Evolutionary conservation across 1,140 invertebrate genomes (phyloP).

Genomic region (Laupala kohalensis): DNA sequence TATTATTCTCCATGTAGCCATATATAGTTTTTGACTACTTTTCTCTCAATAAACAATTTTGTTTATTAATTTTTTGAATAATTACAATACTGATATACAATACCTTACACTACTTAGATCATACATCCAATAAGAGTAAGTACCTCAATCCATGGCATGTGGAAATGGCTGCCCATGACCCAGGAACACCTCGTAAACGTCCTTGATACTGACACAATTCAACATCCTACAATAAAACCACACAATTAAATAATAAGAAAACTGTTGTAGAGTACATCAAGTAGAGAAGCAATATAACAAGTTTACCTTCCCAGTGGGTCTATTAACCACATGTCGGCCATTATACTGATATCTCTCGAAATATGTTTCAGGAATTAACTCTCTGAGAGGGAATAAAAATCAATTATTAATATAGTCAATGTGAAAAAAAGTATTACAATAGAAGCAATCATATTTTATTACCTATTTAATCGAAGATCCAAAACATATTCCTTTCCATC

Average conservation of each 20-base stretch:
- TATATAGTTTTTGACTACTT: no score
- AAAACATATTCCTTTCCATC: conserved; percentile 50
- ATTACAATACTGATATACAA: background rate
- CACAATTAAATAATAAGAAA: no score
- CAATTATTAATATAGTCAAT: no score
- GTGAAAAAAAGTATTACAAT: background rate
- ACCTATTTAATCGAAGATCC: conserved; percentile 58
- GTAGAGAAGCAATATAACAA: background rate
- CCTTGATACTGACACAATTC: conserved; percentile 76
- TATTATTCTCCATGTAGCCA: no score
- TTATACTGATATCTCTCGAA: conserved; percentile 57
- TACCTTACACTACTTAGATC: background rate
- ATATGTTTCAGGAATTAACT: conserved; percentile 58
- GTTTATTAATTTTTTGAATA: background rate
- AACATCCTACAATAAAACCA: conserved; percentile 46
- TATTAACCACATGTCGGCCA: conserved; percentile 44
- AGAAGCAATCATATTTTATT: conserved; percentile 1
- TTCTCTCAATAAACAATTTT: background rate
- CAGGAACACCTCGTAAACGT: conserved; percentile 46
- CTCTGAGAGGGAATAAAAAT: conserved; percentile 34
- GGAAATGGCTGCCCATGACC: conserved; percentile 74
- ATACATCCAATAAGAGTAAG: no score
- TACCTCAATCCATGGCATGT: conserved; percentile 64
- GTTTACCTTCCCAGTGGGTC: conserved; percentile 46
- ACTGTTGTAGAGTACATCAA: no score